Conservation (phyloP, 2,797 vertebrate genomes). For the Acipenser oxyrinchus region DNA sequence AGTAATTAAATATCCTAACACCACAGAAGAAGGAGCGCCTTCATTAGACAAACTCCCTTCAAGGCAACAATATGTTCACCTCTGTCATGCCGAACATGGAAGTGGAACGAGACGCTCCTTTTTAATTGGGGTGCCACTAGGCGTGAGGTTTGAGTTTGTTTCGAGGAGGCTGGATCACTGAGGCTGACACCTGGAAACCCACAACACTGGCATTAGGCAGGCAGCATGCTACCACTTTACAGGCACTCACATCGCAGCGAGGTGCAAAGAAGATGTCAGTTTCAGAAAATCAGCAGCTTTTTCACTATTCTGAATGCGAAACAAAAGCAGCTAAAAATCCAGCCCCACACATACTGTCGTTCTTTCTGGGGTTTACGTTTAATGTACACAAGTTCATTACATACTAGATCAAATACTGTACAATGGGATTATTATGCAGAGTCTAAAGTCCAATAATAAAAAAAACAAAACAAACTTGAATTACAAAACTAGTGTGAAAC, state of each 20-base stretch:
- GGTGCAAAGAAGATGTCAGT: not conserved
- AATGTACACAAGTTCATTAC: no score
- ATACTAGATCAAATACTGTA: no score
- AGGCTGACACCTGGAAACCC: conserved; percentile 16
- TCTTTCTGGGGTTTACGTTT: no score
- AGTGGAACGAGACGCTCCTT: conserved; percentile 59
- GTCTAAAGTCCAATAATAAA: no score
- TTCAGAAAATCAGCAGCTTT: not conserved
- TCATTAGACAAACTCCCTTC: conserved; percentile 69
- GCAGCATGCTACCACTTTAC: conserved; percentile 7
- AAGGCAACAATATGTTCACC: conserved; percentile 70
- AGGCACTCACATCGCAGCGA: not conserved
- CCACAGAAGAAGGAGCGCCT: conserved; percentile 54
- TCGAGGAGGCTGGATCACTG: conserved; percentile 57
- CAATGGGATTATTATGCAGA: no score
- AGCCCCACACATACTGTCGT: no score
- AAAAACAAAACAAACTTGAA: no score
- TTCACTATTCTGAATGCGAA: not conserved
- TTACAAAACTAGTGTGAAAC: no score
- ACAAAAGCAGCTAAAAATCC: no score
- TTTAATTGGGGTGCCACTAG: conserved; percentile 71
- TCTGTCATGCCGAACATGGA: conserved; percentile 53
- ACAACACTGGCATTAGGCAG: not conserved
- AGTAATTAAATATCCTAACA: conserved; percentile 54
- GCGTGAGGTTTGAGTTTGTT: conserved; percentile 64